Conservation (phyloP, 2,888 invertebrate species). For the Zhengitettix transpicula region DNA sequence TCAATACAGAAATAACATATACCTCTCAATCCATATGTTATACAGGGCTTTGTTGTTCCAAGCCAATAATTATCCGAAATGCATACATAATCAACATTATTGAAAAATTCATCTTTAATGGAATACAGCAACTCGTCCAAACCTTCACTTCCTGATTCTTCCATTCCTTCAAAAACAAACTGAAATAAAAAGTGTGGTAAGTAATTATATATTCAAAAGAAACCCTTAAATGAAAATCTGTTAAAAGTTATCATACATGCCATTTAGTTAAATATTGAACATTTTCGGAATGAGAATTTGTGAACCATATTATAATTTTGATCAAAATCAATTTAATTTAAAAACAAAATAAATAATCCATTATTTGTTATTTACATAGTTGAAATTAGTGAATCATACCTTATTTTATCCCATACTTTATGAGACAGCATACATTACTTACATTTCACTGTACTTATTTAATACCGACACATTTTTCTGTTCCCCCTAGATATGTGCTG, state of each 20-base stretch:
- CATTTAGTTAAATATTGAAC: no score
- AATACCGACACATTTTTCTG: no score
- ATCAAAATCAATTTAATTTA: not conserved
- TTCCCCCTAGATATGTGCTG: no score
- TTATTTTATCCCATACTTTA: no score
- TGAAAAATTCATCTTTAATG: constrained; percentile 60
- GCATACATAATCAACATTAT: constrained; percentile 81
- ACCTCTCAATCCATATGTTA: constrained; percentile 91
- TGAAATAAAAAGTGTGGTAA: constrained; percentile 19
- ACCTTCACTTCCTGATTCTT: constrained; percentile 94
- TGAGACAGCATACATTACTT: no score
- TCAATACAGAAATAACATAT: constrained; percentile 81
- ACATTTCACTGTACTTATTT: no score
- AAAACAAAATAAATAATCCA: not conserved
- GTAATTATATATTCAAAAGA: no score
- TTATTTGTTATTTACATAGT: not conserved
- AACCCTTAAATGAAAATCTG: no score
- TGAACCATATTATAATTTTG: not conserved
- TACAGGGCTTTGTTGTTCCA: constrained; percentile 89
- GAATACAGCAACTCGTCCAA: constrained; percentile 64
- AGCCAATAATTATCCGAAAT: constrained; percentile 99
- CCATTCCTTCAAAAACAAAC: constrained; percentile 97
- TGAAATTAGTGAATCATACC: not conserved
- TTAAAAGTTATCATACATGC: no score
- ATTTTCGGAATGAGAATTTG: not conserved